Percentiles rank a stretch among this genome's conserved stretches.
Conservation (phyloP, 2,888 invertebrate species). For the Idaea straminata region DNA sequence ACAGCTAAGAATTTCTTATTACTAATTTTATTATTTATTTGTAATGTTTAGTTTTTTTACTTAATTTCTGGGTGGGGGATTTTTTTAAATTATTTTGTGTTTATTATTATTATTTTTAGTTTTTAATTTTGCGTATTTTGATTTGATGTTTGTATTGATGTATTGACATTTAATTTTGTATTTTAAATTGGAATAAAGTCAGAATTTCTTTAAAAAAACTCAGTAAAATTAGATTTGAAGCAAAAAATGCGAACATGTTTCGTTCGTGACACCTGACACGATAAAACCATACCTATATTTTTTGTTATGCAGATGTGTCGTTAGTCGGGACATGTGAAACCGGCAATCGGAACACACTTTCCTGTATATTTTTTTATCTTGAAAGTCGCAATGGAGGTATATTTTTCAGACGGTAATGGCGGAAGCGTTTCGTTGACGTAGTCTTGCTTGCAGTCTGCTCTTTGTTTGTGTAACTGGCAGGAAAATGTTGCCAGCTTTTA, state of each 20-base stretch:
- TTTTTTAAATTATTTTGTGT: no score
- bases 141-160: no score
- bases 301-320: constrained; percentile 36
- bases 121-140: no score
- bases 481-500: neutral
- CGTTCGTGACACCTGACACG: constrained; percentile 33
- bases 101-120: no score
- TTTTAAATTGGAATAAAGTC: no score
- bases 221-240: neutral
- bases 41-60: no score
- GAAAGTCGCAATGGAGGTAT: constrained; percentile 20
- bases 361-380: constrained; percentile 27
- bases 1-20: no score
- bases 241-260: constrained; percentile 1
- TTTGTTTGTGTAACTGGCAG: neutral
- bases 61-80: no score
- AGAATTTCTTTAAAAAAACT: neutral
- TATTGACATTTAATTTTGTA: no score
- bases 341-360: constrained; percentile 23
- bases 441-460: constrained; percentile 11
- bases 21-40: no score
- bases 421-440: constrained; percentile 23
- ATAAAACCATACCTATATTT: constrained; percentile 31
- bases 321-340: constrained; percentile 33
- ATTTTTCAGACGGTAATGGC: constrained; percentile 33